Evolutionary conservation across 2,113 vertebrate genomes (phyloP).

Genomic region (Halichoeres trimaculatus): DNA sequence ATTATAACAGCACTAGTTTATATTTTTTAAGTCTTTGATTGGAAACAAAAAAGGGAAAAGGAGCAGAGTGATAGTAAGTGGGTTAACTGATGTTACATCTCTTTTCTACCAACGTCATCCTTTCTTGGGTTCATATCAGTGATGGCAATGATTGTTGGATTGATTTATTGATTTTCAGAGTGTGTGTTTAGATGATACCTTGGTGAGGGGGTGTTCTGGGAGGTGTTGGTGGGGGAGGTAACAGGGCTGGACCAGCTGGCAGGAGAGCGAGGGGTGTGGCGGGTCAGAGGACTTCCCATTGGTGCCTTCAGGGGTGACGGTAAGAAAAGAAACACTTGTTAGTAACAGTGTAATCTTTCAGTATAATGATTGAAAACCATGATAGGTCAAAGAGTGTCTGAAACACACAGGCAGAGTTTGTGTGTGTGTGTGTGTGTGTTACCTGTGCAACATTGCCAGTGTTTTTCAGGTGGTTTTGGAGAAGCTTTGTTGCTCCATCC

Average conservation of each 20-base stretch:
- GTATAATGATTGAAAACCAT: no score
- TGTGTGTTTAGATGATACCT: conserved; percentile 80
- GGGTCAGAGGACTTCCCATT: conserved; percentile 91
- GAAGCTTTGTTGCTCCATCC: conserved; percentile 96
- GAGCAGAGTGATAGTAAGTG: no score
- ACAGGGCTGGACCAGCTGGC: conserved; percentile 96
- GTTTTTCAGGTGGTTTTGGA: conserved; percentile 96
- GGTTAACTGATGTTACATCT: no score
- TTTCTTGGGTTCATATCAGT: not conserved
- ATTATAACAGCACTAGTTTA: no score
- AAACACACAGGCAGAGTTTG: not conserved
- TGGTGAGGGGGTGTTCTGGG: conserved; percentile 94
- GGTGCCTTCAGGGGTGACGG: conserved; percentile 80
- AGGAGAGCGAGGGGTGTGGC: conserved; percentile 91
- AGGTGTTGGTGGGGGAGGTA: conserved; percentile 94
- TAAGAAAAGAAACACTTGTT: not conserved
- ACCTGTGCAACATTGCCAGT: conserved; percentile 93
- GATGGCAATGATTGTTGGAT: conserved; percentile 15
- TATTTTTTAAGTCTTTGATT: no score
- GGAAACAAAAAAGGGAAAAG: no score
- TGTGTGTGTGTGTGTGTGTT: conserved; percentile 21
- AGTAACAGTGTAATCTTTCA: not conserved
- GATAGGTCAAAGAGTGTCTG: not conserved
- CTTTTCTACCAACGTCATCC: not conserved
- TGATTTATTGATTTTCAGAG: not conserved